Evolutionary conservation across 2,888 invertebrate species (phyloP).

Genomic region (Caenorhabditis imperialis): DNA sequence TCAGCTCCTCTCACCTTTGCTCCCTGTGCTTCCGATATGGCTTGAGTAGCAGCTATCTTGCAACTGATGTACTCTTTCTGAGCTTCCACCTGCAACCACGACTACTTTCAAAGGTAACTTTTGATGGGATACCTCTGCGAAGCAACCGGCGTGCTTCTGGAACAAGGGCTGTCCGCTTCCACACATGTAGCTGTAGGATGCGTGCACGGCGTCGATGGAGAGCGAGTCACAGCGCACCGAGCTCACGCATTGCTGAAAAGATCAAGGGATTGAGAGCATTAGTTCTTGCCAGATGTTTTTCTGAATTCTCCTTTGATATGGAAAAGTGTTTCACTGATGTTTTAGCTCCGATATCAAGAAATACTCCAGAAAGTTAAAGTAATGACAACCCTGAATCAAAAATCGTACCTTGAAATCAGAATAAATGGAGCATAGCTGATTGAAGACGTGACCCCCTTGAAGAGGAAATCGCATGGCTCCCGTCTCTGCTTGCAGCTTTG

Average conservation of each 20-base stretch:
- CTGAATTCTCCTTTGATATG: too few species aligned
- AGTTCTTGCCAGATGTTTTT: background rate
- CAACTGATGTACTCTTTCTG: constrained; percentile 73
- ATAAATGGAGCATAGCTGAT: constrained; percentile 71
- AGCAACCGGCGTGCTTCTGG: constrained; percentile 76
- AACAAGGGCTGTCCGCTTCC: constrained; percentile 73
- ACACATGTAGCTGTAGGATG: constrained; percentile 76
- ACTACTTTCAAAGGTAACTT: background rate
- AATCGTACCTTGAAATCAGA: constrained; percentile 65
- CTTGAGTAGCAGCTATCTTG: constrained; percentile 72
- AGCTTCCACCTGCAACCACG: constrained; percentile 66
- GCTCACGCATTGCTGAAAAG: constrained; percentile 68
- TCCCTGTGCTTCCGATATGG: constrained; percentile 72
- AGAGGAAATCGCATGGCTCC: constrained; percentile 71
- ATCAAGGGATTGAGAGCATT: background rate
- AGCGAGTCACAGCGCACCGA: constrained; percentile 68
- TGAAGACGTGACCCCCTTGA: constrained; percentile 74
- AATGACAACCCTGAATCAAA: background rate
- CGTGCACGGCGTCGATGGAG: constrained; percentile 75
- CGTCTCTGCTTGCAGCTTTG: constrained; percentile 71
- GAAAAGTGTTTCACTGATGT: too few species aligned
- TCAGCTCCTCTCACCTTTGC: constrained; percentile 52
- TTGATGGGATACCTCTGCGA: constrained; percentile 62
- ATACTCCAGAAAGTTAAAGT: background rate
- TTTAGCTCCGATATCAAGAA: too few species aligned